Conservation (phyloP, 2,888 invertebrate genomes). For the Drosophila anceps region DNA sequence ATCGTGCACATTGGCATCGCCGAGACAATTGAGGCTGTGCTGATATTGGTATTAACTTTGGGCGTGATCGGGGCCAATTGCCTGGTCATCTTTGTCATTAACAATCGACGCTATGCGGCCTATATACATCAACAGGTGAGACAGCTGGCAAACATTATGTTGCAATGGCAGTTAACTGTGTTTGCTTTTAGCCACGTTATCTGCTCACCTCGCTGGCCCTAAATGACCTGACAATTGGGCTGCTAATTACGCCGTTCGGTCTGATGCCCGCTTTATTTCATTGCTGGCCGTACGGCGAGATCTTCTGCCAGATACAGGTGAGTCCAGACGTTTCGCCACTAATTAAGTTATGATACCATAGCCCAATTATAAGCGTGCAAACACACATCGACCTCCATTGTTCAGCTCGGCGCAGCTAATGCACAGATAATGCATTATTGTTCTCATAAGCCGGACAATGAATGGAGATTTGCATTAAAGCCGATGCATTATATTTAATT, state of each 20-base stretch:
- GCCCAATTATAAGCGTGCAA: conserved; percentile 27
- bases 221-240: conserved; percentile 94
- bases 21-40: conserved; percentile 91
- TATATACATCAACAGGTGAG: conserved; percentile 95
- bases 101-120: conserved; percentile 92
- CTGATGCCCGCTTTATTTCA: conserved; percentile 93
- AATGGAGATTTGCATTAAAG: neutral
- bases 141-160: conserved; percentile 8
- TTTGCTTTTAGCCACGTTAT: conserved; percentile 90
- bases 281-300: conserved; percentile 96
- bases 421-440: neutral
- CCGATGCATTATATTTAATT: neutral
- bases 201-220: conserved; percentile 94
- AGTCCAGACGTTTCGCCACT: conserved; percentile 58
- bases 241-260: conserved; percentile 94
- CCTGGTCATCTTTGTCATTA: conserved; percentile 92
- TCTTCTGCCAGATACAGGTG: conserved; percentile 96
- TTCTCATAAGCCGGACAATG: neutral
- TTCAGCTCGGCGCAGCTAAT: conserved; percentile 5
- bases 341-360: conserved; percentile 39
- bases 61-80: conserved; percentile 93
- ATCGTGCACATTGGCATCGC: conserved; percentile 89
- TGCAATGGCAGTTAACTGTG: neutral
- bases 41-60: conserved; percentile 91
- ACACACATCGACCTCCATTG: conserved; percentile 3